Evolutionary conservation across 2,797 vertebrate species (phyloP).

Genomic region (Lates japonicus): DNA sequence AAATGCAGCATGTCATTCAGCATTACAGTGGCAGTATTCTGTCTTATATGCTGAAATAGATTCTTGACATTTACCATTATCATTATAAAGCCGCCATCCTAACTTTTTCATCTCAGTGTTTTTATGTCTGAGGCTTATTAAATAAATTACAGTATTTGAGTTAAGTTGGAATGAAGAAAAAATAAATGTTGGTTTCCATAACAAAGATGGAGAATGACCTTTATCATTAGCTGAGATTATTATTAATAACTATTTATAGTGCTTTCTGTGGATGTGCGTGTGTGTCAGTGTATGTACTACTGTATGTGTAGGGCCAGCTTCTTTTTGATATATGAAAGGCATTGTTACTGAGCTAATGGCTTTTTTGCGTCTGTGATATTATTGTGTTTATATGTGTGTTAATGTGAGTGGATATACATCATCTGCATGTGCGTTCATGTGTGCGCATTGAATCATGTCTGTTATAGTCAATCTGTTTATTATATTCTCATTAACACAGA

Average conservation of each 20-base stretch:
- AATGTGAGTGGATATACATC: constrained; percentile 14
- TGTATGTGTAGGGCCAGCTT: neutral
- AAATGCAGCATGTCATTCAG: neutral
- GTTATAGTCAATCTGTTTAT: constrained; percentile 68
- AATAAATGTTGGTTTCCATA: neutral
- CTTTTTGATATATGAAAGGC: constrained; percentile 21
- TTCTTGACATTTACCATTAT: neutral
- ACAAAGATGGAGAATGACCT: neutral
- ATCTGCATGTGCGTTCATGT: constrained; percentile 3
- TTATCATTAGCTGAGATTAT: neutral
- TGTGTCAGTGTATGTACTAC: neutral
- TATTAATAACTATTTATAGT: neutral
- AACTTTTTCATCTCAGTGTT: neutral
- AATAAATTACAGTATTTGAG: neutral
- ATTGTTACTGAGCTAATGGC: neutral
- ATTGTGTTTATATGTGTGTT: constrained; percentile 6
- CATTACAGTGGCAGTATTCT: neutral
- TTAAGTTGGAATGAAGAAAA: neutral
- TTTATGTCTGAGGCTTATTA: neutral
- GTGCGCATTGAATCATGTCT: constrained; percentile 15
- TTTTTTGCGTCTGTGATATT: constrained; percentile 28
- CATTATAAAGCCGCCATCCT: neutral
- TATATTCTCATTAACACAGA: constrained; percentile 79
- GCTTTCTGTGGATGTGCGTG: neutral
- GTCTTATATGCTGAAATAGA: neutral